These are phyloP conservation scores for Aspidapion aeneum DNA, from an alignment of 2,888 invertebrate genomes.

Conservation along the genomic window DNA sequence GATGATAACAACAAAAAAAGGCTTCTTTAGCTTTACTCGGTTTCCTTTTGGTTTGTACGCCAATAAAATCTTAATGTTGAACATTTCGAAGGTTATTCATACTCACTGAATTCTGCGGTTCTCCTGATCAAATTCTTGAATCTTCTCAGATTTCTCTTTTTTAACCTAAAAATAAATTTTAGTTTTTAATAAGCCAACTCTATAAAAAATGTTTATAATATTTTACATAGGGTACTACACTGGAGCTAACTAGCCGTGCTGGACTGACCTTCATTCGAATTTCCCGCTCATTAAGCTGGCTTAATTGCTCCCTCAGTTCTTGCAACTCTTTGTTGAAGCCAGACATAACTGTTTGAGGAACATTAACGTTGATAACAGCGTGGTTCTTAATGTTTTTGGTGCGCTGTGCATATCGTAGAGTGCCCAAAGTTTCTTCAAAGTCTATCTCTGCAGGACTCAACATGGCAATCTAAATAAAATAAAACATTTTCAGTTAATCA, in stretches of 20 bases:
- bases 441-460: slow-evolving; percentile 95
- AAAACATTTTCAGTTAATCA: background rate
- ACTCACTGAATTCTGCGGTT: slow-evolving; percentile 45
- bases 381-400: slow-evolving; percentile 97
- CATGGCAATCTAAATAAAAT: slow-evolving; percentile 76
- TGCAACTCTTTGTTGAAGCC: slow-evolving; percentile 97
- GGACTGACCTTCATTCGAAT: background rate
- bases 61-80: too few species aligned
- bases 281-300: slow-evolving; percentile 19
- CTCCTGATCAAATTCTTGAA: slow-evolving; percentile 41
- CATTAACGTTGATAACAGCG: slow-evolving; percentile 92
- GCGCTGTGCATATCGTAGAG: slow-evolving; percentile 93
- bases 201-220: background rate
- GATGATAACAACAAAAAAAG: too few species aligned
- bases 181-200: slow-evolving; percentile 47
- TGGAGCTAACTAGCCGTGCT: too few species aligned
- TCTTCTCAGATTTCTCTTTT: slow-evolving; percentile 38
- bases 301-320: slow-evolving; percentile 60
- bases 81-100: too few species aligned
- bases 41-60: too few species aligned
- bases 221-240: too few species aligned
- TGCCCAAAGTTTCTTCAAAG: slow-evolving; percentile 96
- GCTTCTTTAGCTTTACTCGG: too few species aligned
- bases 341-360: slow-evolving; percentile 87
- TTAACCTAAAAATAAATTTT: slow-evolving; percentile 26